Percentiles rank a stretch among this genome's conserved stretches.
These are phyloP conservation scores for Notiomystis cincta DNA, from an alignment of 2,113 vertebrate species.

Conservation along the genomic window DNA sequence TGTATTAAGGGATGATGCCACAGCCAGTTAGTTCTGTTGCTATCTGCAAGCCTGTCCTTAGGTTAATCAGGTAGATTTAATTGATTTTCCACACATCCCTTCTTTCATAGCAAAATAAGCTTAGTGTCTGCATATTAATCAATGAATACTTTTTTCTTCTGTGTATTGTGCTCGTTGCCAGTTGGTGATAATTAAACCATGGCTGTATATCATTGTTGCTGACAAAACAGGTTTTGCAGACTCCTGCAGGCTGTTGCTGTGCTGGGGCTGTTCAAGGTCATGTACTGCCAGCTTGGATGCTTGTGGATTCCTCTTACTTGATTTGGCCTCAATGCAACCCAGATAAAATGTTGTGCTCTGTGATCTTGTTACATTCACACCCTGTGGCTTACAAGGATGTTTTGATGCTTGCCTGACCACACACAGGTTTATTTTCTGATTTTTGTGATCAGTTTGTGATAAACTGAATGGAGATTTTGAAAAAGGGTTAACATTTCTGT, in stretches of 20 bases:
- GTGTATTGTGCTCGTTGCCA: rapidly evolving
- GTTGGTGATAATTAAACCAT: neutral
- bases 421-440: neutral
- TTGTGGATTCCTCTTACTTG: neutral
- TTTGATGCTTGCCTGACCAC: neutral
- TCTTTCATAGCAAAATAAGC: neutral
- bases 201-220: neutral
- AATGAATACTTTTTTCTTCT: neutral
- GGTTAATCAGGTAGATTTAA: neutral
- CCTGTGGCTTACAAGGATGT: neutral
- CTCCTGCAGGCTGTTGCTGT: neutral
- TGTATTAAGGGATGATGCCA: neutral
- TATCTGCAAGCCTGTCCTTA: neutral
- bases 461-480: neutral
- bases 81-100: neutral
- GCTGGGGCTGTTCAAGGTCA: neutral
- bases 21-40: neutral
- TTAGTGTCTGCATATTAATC: neutral
- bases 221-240: neutral
- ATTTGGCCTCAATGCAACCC: neutral
- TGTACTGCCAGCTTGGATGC: neutral
- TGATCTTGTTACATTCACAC: neutral
- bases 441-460: neutral
- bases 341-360: neutral
- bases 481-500: neutral